Percentiles rank a stretch among this genome's conserved stretches.
These are phyloP conservation scores for Podarcis raffonei DNA, from an alignment of 2,113 vertebrate species.

Conservation along the genomic window DNA sequence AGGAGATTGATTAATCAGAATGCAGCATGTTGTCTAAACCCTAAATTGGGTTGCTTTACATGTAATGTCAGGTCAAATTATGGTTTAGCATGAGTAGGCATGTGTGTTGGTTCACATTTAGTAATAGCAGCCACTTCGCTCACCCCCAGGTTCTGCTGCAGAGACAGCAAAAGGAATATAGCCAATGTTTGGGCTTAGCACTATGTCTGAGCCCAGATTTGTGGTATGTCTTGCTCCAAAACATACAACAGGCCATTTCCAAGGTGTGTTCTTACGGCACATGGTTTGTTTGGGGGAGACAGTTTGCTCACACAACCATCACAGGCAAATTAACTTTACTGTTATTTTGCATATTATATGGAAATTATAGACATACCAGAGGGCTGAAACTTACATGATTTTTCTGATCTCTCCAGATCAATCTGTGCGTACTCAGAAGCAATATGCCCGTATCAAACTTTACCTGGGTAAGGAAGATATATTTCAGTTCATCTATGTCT, in stretches of 20 bases:
- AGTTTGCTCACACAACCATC: background rate
- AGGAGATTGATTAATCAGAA: too few species aligned
- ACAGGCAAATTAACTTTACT: background rate
- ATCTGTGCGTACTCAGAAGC: constrained; percentile 91
- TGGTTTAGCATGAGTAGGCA: too few species aligned
- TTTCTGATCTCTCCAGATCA: constrained; percentile 95
- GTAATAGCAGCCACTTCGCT: too few species aligned
- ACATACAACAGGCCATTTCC: background rate
- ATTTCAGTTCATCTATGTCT: background rate
- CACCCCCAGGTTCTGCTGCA: too few species aligned
- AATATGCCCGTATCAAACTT: constrained; percentile 88
- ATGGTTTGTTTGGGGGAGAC: background rate
- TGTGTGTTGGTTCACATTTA: too few species aligned
- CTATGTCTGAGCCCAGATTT: too few species aligned
- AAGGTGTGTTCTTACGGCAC: too few species aligned
- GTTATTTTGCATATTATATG: background rate
- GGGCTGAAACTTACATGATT: constrained; percentile 84
- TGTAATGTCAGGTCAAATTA: too few species aligned
- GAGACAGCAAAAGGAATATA: too few species aligned
- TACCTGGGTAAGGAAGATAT: constrained; percentile 74
- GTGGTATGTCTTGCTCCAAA: background rate
- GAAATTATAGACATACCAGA: background rate
- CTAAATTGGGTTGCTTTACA: too few species aligned
- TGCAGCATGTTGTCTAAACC: too few species aligned
- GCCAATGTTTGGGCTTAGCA: too few species aligned